Conservation (phyloP, 2,113 vertebrate species). For the Hoplias malabaricus region DNA sequence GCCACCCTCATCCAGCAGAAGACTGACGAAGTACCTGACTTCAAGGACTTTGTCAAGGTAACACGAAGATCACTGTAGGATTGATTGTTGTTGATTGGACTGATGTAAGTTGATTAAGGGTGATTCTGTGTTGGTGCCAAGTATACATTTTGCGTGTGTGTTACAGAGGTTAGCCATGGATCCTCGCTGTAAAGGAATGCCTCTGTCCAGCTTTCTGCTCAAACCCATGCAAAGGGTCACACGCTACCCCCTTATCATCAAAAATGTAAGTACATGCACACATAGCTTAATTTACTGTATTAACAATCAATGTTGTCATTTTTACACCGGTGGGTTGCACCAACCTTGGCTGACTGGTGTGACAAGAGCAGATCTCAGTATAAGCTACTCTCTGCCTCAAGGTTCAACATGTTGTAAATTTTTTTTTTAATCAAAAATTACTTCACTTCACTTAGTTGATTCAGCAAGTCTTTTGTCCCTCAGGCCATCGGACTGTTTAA, state of each 20-base stretch:
- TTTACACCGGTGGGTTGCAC: no score
- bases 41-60: slow-evolving; percentile 98
- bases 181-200: slow-evolving; percentile 97
- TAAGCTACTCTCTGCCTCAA: no score
- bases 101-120: neutral
- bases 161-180: slow-evolving; percentile 95
- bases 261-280: slow-evolving; percentile 81
- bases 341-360: no score
- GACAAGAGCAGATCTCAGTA: no score
- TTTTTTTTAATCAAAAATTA: no score
- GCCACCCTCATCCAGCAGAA: slow-evolving; percentile 97
- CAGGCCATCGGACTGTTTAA: no score
- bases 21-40: slow-evolving; percentile 91
- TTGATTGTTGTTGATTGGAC: neutral
- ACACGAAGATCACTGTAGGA: slow-evolving; percentile 2
- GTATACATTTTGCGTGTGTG: slow-evolving; percentile 1
- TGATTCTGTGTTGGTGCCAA: neutral
- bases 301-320: no score
- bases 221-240: slow-evolving; percentile 99
- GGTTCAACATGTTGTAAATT: no score
- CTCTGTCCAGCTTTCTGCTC: slow-evolving; percentile 95
- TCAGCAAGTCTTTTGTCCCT: no score
- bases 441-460: no score
- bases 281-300: no score
- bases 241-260: slow-evolving; percentile 97